A percentile compares a stretch with the other conserved stretches of the same genome.
Conservation (phyloP, 1,140 invertebrate species). For the Delia radicum region DNA sequence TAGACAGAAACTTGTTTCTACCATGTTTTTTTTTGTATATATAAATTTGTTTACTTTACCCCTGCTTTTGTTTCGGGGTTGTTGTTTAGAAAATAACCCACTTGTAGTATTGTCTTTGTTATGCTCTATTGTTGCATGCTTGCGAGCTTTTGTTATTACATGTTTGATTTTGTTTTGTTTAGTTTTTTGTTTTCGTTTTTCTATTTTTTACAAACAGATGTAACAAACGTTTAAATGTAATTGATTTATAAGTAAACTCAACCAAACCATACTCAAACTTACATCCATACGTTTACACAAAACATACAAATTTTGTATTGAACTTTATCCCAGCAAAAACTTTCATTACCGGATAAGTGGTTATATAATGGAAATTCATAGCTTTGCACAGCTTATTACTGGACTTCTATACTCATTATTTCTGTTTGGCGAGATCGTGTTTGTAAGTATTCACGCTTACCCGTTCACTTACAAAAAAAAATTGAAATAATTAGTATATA, state of each 20-base stretch:
- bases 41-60: background rate
- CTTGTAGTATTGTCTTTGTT: background rate
- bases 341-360: no score
- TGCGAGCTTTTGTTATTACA: background rate
- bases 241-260: slow-evolving; percentile 21
- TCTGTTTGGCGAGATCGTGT: no score
- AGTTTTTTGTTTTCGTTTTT: background rate
- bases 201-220: background rate
- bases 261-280: background rate
- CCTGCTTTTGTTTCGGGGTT: background rate
- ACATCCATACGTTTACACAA: background rate
- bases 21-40: background rate
- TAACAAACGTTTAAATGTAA: slow-evolving; percentile 17
- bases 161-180: background rate
- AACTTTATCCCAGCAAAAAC: no score
- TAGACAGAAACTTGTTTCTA: background rate
- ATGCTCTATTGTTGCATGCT: slow-evolving; percentile 12
- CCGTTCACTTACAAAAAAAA: no score
- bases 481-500: no score
- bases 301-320: background rate
- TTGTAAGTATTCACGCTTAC: no score
- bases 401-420: no score
- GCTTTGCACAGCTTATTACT: no score
- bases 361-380: no score
- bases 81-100: no score